Evolutionary conservation across 1,140 invertebrate genomes (phyloP), one percentile per base, ranked within the genome.

Genomic region (Micrasema minimum): DNA sequence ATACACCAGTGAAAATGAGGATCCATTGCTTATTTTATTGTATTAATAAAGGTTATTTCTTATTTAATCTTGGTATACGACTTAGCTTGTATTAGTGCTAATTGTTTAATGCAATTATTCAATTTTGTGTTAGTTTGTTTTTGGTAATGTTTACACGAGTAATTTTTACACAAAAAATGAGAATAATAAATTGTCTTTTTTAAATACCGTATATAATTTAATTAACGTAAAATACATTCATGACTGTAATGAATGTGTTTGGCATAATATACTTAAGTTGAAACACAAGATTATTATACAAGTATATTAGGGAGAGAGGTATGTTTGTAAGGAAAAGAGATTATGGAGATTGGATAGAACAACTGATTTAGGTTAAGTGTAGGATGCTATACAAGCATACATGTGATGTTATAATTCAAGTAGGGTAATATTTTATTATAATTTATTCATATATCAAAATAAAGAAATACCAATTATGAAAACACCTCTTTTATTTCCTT

Each of bases 381-480:
- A 68, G 66, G 35, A 59, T 59, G 66, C 66, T 68, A 12, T 68
- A 35, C n/a, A 20, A 46, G 50, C 66, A 43, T 69, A 69, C 55
- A 62, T 69, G 67, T 69, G 57, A 69, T 69, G 67, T 69, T 69
- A 69, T 41, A 43, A 62, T 48, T 61, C 57, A 59, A 48, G 67
- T 69, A 69, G 67, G 35, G 16, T 69, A 69, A 69, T 62, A 46
- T 20, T 69, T 41, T 69, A 69, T 61, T 69, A 69, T 69, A 69
- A 69, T 69, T 69, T 69, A 69, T 59, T 69, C 67, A 37, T 61
- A 69, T 69, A 50, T 45, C 38, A 46, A 46, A 69, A 69, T 69
- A 69, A 69, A 69, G n/a, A 35, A 46, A 69, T 55, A 35, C 11
- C 22, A 46, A 68, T 51, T 18, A 11, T 12, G 20, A 51, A 18